These are phyloP conservation scores for Pasiphila rectangulata DNA, from an alignment of 2,888 invertebrate species.

Conservation along the genomic window DNA sequence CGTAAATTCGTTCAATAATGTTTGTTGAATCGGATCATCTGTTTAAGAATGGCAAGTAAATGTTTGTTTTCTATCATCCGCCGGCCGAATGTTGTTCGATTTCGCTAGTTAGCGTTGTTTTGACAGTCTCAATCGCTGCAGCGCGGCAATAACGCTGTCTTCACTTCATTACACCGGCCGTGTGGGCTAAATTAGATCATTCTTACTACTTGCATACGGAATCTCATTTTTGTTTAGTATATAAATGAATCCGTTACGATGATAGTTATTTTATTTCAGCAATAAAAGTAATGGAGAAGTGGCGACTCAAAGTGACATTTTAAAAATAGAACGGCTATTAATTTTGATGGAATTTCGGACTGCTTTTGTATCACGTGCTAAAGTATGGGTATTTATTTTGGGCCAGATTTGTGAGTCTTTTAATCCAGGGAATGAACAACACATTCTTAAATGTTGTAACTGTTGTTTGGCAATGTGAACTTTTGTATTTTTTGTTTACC, in stretches of 20 bases:
- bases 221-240: constrained; percentile 36
- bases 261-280: constrained; percentile 15
- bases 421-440: not conserved
- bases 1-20: constrained; percentile 70
- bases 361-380: constrained; percentile 1
- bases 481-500: not conserved
- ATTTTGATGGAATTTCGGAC: constrained; percentile 13
- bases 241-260: constrained; percentile 30
- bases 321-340: constrained; percentile 12
- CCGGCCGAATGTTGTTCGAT: constrained; percentile 70
- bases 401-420: not conserved
- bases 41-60: constrained; percentile 69
- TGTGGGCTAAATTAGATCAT: constrained; percentile 48
- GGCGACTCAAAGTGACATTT: constrained; percentile 14
- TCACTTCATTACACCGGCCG: constrained; percentile 52
- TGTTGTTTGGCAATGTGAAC: not conserved
- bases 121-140: constrained; percentile 72
- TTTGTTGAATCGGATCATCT: constrained; percentile 69
- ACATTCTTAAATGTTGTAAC: not conserved
- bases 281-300: constrained; percentile 13
- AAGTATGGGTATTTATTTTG: not conserved
- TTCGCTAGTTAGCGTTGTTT: constrained; percentile 74
- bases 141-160: constrained; percentile 68
- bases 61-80: constrained; percentile 78
- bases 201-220: constrained; percentile 38